Percentiles rank a stretch among this genome's conserved stretches.
Evolutionary conservation across 2,888 invertebrate genomes (phyloP).

Genomic region (Mylabris sibirica): DNA sequence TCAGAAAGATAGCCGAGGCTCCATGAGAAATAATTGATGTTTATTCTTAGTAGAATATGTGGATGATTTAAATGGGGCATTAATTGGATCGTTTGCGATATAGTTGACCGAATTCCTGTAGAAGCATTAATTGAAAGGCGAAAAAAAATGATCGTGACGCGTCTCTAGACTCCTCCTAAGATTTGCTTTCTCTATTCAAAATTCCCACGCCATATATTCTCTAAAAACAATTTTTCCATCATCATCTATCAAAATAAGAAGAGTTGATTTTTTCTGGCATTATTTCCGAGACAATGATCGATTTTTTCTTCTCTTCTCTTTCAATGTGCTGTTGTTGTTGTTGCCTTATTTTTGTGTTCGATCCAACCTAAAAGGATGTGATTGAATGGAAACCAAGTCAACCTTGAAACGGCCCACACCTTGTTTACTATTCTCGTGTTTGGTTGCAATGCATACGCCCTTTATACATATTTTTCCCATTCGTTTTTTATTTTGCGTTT

Average conservation of each 20-base stretch:
- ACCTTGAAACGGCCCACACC: conserved; percentile 51
- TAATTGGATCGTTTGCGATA: neutral
- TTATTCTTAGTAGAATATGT: neutral
- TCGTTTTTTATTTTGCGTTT: neutral
- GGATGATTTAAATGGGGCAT: neutral
- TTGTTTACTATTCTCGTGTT: conserved; percentile 40
- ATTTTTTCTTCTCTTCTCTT: neutral
- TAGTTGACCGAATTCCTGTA: neutral
- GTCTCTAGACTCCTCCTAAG: neutral
- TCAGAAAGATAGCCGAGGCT: neutral
- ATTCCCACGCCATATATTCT: conserved; percentile 10
- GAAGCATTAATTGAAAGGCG: neutral
- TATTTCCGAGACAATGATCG: conserved; percentile 14
- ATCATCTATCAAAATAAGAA: conserved; percentile 5
- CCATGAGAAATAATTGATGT: neutral
- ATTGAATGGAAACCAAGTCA: conserved; percentile 51
- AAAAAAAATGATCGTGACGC: neutral
- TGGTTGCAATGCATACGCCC: conserved; percentile 16
- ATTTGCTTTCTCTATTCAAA: conserved; percentile 10
- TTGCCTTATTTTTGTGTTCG: no score
- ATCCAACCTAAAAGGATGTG: conserved; percentile 39
- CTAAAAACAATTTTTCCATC: neutral
- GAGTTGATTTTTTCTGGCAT: neutral
- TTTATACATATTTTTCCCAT: conserved; percentile 6
- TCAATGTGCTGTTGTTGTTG: neutral